A percentile compares a stretch with the other conserved stretches of the same genome.
Conservation (phyloP, 2,113 vertebrate species). For the Nannobrachium achirus region DNA sequence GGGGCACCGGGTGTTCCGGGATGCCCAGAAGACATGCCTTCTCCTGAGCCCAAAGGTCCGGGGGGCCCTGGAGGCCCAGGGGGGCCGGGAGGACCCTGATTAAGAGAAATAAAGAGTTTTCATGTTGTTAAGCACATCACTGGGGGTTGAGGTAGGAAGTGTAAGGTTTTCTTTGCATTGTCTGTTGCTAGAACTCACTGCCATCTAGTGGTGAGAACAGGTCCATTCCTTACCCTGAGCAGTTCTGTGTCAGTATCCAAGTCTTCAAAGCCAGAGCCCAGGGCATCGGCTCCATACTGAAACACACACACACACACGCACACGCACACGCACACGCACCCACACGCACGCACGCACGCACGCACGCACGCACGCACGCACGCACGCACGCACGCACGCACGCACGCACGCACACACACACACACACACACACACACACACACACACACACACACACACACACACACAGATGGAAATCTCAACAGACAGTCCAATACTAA, state of each 20-base stretch:
- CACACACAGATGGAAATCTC: too few relatives aligned
- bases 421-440: too few relatives aligned
- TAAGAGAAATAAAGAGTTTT: background rate
- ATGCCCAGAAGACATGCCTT: conserved; percentile 25
- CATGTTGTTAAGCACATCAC: too few relatives aligned
- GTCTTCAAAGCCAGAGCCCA: conserved; percentile 81
- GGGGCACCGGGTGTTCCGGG: conserved; percentile 76
- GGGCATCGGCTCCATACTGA: conserved; percentile 78
- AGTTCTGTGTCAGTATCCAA: conserved; percentile 69
- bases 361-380: too few relatives aligned
- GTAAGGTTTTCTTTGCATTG: too few relatives aligned
- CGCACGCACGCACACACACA: too few relatives aligned
- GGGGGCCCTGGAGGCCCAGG: conserved; percentile 87
- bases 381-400: too few relatives aligned
- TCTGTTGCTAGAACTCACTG: too few relatives aligned
- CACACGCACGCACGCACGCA: too few relatives aligned
- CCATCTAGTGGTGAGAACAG: background rate
- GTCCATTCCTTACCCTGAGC: conserved; percentile 53
- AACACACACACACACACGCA: conserved; percentile 33
- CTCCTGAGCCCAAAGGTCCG: conserved; percentile 63
- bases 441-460: too few relatives aligned
- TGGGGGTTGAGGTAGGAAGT: too few relatives aligned
- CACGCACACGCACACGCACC: background rate
- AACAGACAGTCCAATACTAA: too few relatives aligned
- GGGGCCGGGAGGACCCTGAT: conserved; percentile 85